These are phyloP conservation scores for Apodemus sylvaticus DNA, from an alignment of 2,113 vertebrate genomes.

Conservation along the genomic window DNA sequence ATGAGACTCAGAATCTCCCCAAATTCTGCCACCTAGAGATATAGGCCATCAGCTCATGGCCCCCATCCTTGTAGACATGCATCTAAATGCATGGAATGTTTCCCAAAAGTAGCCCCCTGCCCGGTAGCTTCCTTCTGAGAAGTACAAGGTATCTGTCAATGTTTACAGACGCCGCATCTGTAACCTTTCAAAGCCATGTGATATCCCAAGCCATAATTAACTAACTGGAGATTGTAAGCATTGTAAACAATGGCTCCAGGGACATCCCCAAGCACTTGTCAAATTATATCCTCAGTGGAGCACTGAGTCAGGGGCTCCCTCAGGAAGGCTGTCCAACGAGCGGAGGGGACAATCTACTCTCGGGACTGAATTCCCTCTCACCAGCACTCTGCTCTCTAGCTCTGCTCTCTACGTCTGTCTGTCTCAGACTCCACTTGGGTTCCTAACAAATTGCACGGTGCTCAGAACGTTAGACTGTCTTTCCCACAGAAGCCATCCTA, in stretches of 20 bases:
- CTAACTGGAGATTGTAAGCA: background rate
- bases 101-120: background rate
- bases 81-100: background rate
- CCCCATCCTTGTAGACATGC: background rate
- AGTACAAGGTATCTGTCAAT: background rate
- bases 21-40: background rate
- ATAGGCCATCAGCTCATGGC: background rate
- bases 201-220: constrained; percentile 5
- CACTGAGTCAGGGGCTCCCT: background rate
- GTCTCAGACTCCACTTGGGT: background rate
- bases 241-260: background rate
- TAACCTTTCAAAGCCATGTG: background rate
- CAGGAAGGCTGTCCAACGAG: background rate
- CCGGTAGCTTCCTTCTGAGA: background rate
- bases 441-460: background rate
- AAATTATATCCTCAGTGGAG: constrained; percentile 21
- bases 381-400: background rate
- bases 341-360: background rate
- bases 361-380: background rate
- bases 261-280: background rate
- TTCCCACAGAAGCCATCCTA: background rate
- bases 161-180: background rate
- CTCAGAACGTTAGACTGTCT: background rate
- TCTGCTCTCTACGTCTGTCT: background rate
- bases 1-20: background rate